Evolutionary conservation across 2,888 invertebrate species (phyloP).

Genomic region (Podabrus alpinus): DNA sequence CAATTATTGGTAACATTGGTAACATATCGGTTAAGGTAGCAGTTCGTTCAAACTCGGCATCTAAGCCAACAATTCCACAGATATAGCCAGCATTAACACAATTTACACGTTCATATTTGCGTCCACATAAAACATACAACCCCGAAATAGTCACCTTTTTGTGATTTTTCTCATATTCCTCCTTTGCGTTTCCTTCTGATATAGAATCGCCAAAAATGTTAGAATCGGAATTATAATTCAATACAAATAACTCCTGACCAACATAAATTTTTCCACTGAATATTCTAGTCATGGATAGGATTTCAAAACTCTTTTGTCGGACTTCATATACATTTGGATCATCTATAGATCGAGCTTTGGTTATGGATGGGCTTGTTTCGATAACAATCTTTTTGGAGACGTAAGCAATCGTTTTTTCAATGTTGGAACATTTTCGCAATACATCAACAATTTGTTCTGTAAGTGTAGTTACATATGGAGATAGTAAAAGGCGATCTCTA

Average conservation of each 20-base stretch:
- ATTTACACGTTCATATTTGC: conserved; percentile 80
- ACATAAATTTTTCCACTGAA: conserved; percentile 83
- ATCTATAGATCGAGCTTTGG: neutral
- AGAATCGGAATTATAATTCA: conserved; percentile 90
- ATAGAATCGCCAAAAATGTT: conserved; percentile 32
- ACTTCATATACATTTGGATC: neutral
- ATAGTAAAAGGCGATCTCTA: conserved; percentile 57
- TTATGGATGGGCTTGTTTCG: neutral
- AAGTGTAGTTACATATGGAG: conserved; percentile 71
- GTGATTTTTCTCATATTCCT: neutral
- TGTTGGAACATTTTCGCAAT: conserved; percentile 46
- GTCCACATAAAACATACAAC: conserved; percentile 90
- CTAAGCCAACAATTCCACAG: conserved; percentile 84
- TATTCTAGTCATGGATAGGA: conserved; percentile 82
- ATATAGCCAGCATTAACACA: conserved; percentile 90
- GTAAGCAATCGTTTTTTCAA: conserved; percentile 73
- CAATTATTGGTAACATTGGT: conserved; percentile 86
- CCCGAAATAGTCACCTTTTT: conserved; percentile 62
- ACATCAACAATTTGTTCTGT: conserved; percentile 62
- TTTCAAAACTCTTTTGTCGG: neutral
- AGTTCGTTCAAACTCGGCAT: conserved; percentile 83
- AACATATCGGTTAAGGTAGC: conserved; percentile 84
- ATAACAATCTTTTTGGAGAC: conserved; percentile 66
- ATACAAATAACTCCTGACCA: conserved; percentile 79
- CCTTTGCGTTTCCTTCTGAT: neutral